A percentile compares a stretch with the other conserved stretches of the same genome.
phyloP scores from a whole-genome alignment of 1,140 invertebrate genomes.

The Heliconius hewitsoni region DNA sequence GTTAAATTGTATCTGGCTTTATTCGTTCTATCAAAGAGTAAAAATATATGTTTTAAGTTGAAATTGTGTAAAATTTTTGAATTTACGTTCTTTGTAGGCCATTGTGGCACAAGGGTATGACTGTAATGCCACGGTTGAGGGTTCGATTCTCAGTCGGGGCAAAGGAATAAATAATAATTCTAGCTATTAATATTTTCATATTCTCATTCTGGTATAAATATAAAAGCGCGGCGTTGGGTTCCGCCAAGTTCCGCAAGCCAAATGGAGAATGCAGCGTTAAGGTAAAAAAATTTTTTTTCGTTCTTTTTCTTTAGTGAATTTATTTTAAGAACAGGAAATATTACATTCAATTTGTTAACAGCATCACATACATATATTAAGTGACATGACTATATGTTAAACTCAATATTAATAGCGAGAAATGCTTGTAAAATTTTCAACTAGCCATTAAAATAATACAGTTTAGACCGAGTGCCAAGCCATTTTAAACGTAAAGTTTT shows the following conservation, averaged over 20 bases:
- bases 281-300: neutral
- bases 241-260: too few species aligned
- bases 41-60: neutral
- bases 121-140: too few species aligned
- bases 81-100: too few species aligned
- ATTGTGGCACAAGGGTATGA: too few species aligned
- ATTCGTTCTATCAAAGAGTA: conserved; percentile 18
- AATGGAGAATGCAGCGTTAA: too few species aligned
- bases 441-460: conserved; percentile 23
- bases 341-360: neutral
- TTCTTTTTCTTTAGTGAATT: neutral
- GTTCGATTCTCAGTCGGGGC: too few species aligned
- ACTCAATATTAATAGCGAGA: conserved; percentile 11
- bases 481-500: conserved; percentile 10
- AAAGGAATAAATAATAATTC: too few species aligned
- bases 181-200: too few species aligned
- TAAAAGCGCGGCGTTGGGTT: too few species aligned
- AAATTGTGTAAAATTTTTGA: neutral
- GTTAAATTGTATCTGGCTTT: conserved; percentile 20
- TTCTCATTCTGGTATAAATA: too few species aligned
- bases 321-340: conserved; percentile 1
- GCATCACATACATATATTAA: neutral
- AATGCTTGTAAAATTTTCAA: conserved; percentile 12
- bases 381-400: conserved; percentile 4
- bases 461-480: conserved; percentile 32